These are phyloP conservation scores for Amphiura filiformis DNA, from an alignment of 35 echinoderm and acorn worm species.

Conservation along the genomic window DNA sequence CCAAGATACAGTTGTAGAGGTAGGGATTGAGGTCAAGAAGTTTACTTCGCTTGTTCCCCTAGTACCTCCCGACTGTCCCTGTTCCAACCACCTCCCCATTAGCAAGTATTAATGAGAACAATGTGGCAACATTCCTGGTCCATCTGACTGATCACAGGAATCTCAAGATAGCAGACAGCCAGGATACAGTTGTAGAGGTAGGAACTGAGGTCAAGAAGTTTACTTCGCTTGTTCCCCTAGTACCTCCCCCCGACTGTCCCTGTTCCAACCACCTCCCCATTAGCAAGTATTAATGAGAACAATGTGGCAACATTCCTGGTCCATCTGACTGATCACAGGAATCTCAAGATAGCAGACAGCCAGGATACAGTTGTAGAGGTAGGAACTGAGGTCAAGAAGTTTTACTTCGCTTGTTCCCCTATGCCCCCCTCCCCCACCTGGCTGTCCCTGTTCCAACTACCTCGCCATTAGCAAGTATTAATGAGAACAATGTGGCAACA, in stretches of 20 bases:
- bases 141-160: slow-evolving; percentile 70
- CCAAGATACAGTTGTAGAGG: slow-evolving; percentile 43
- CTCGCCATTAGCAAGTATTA: slow-evolving; percentile 84
- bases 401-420: background rate
- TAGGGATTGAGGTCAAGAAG: slow-evolving; percentile 24
- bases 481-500: slow-evolving; percentile 77
- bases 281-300: slow-evolving; percentile 73
- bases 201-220: too few species aligned
- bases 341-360: too few species aligned
- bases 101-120: slow-evolving; percentile 73
- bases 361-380: slow-evolving; percentile 50
- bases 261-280: slow-evolving; percentile 74
- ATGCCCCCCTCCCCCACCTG: background rate
- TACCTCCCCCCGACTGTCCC: background rate
- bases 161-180: slow-evolving; percentile 54
- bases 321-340: slow-evolving; percentile 66
- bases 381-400: background rate
- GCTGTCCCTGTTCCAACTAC: slow-evolving; percentile 78
- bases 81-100: slow-evolving; percentile 78
- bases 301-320: slow-evolving; percentile 90
- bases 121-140: slow-evolving; percentile 85
- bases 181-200: slow-evolving; percentile 47
- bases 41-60: background rate
- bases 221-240: background rate
- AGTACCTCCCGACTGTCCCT: background rate